phyloP scores from a whole-genome alignment of 2,797 vertebrate genomes.

The Triplophysa bombifrons region DNA sequence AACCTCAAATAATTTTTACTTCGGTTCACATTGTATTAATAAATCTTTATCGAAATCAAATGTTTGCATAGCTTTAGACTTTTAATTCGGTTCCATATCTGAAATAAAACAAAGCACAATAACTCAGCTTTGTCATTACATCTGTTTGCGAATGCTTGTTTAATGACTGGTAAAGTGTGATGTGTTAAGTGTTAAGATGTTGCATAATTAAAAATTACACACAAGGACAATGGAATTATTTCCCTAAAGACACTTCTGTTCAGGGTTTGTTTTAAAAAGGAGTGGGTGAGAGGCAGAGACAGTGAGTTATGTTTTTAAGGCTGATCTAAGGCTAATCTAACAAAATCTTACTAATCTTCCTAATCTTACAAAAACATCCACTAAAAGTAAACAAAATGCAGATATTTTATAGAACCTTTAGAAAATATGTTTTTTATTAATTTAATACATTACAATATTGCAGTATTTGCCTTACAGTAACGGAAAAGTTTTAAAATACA shows the following conservation, averaged over 20 bases:
- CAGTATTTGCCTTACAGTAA: too few species aligned
- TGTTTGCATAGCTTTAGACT: background rate
- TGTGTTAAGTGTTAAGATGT: constrained; percentile 15
- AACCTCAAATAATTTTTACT: background rate
- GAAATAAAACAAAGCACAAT: constrained; percentile 9
- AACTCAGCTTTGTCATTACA: background rate
- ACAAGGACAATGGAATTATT: constrained; percentile 13
- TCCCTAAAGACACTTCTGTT: constrained; percentile 28
- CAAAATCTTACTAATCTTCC: too few species aligned
- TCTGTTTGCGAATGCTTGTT: constrained; percentile 25
- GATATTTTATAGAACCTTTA: background rate
- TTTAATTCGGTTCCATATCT: constrained; percentile 5
- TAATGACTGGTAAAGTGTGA: constrained; percentile 22
- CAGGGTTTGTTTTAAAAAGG: constrained; percentile 7
- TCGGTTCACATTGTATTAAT: background rate
- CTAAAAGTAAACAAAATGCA: background rate
- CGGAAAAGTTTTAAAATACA: too few species aligned
- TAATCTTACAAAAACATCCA: background rate
- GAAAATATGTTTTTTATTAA: too few species aligned
- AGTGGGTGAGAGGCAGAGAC: background rate
- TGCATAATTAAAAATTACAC: constrained; percentile 32
- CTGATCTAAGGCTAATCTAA: too few species aligned
- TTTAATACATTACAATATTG: too few species aligned
- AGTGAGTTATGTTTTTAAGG: background rate
- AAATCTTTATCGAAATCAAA: background rate